phyloP scores from a whole-genome alignment of 2,888 invertebrate genomes.

The Mythimna loreyi region DNA sequence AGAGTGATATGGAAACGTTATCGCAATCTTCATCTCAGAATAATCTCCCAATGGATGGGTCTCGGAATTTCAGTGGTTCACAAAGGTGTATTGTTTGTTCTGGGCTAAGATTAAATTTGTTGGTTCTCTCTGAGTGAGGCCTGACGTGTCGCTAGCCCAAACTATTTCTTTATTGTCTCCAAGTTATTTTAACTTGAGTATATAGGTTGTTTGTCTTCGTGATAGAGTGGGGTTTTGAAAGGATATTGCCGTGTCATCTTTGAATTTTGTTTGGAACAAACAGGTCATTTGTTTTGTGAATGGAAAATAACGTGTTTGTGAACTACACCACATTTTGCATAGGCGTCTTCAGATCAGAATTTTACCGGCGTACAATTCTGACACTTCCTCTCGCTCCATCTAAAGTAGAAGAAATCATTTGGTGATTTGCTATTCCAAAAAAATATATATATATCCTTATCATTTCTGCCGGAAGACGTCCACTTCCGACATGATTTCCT shows the following conservation, averaged over 20 bases:
- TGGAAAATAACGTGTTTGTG: not conserved
- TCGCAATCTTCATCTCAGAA: constrained; percentile 47
- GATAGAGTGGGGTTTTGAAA: constrained; percentile 22
- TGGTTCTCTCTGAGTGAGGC: constrained; percentile 53
- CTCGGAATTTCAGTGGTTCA: constrained; percentile 67
- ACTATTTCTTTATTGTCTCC: constrained; percentile 54
- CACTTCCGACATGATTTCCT: no score
- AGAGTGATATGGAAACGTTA: constrained; percentile 1
- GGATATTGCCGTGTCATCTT: constrained; percentile 33
- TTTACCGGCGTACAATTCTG: no score
- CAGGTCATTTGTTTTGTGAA: constrained; percentile 10
- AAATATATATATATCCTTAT: not conserved
- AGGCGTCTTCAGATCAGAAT: no score
- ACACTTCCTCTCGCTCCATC: no score
- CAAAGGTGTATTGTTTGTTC: constrained; percentile 70
- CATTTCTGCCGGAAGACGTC: not conserved
- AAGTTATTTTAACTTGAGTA: constrained; percentile 31
- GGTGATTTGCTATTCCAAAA: no score
- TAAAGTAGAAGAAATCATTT: no score
- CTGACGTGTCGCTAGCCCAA: constrained; percentile 55
- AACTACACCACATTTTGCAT: not conserved
- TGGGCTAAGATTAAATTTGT: constrained; percentile 67
- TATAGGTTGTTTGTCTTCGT: constrained; percentile 32
- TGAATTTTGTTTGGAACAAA: not conserved
- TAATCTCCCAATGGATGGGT: constrained; percentile 41